Percentiles rank a stretch among this genome's conserved stretches.
Conservation (phyloP, 2,888 invertebrate genomes). For the Nysson spinosus region DNA sequence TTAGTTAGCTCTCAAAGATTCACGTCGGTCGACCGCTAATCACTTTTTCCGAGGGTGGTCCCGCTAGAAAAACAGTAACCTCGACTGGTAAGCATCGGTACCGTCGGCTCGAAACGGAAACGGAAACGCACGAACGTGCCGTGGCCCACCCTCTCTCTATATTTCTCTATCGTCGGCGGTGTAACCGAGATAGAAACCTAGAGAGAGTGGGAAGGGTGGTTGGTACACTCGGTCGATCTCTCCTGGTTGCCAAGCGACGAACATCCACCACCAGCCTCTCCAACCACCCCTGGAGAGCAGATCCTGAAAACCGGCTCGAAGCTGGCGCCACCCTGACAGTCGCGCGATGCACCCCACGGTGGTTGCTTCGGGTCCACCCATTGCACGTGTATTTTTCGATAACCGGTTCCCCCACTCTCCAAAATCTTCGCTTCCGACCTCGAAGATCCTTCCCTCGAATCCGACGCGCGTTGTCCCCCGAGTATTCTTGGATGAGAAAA, state of each 20-base stretch:
- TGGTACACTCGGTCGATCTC: constrained; percentile 74
- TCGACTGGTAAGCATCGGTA: background rate
- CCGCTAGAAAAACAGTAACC: constrained; percentile 6
- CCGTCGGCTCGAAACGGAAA: background rate
- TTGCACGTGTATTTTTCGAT: constrained; percentile 33
- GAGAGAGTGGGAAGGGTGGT: constrained; percentile 70
- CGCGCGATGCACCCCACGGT: constrained; percentile 73
- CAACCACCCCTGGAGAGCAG: constrained; percentile 45
- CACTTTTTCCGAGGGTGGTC: constrained; percentile 17
- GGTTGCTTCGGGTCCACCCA: constrained; percentile 60
- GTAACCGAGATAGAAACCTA: background rate
- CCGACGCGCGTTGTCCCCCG: background rate
- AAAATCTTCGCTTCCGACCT: constrained; percentile 17
- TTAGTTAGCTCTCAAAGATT: background rate
- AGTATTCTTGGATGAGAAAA: constrained; percentile 18
- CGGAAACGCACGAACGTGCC: background rate
- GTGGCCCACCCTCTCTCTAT: constrained; percentile 2
- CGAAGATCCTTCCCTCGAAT: constrained; percentile 1
- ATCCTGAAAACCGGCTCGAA: constrained; percentile 19
- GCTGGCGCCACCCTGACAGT: constrained; percentile 58
- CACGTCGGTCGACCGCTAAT: constrained; percentile 12
- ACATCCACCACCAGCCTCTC: constrained; percentile 63
- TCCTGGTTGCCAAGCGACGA: constrained; percentile 75
- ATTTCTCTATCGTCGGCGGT: background rate
- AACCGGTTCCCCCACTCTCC: constrained; percentile 9